Percentiles rank a stretch among this genome's conserved stretches.
These are phyloP conservation scores for Lophotriccus pileatus DNA, from an alignment of 2,797 vertebrate genomes.

Conservation along the genomic window DNA sequence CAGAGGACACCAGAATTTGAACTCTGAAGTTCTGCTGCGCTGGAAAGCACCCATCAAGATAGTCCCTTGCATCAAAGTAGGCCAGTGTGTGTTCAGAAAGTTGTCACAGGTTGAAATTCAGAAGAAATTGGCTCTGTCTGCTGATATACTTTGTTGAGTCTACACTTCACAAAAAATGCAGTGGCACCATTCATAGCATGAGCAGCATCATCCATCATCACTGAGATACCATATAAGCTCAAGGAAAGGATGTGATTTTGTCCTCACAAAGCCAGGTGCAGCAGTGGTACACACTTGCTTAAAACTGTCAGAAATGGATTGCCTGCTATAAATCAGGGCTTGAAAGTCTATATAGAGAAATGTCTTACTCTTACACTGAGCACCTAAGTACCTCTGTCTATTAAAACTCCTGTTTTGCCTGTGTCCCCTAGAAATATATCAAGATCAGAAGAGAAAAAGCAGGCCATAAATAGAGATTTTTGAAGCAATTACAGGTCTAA, in stretches of 20 bases:
- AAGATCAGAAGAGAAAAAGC: background rate
- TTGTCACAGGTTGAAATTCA: constrained; percentile 40
- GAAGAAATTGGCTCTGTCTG: background rate
- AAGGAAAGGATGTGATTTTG: background rate
- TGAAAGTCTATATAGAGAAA: background rate
- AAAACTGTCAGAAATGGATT: background rate
- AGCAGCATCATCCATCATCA: constrained; percentile 5
- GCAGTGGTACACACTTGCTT: background rate
- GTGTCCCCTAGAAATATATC: background rate
- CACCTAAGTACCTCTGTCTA: background rate
- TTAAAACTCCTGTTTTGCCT: background rate
- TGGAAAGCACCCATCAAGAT: background rate
- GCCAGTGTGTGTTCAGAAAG: background rate
- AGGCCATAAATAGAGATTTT: background rate
- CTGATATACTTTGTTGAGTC: constrained; percentile 56
- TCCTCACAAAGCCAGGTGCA: background rate
- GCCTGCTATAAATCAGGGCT: background rate
- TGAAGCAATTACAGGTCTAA: background rate
- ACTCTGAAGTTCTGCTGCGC: background rate
- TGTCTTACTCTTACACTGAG: background rate
- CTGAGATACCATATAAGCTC: background rate
- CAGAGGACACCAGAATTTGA: constrained; percentile 43
- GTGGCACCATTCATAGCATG: constrained; percentile 11
- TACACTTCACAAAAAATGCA: constrained; percentile 36
- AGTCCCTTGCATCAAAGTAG: background rate